phyloP scores from a whole-genome alignment of 2,113 vertebrate species.

The Albula goreensis region DNA sequence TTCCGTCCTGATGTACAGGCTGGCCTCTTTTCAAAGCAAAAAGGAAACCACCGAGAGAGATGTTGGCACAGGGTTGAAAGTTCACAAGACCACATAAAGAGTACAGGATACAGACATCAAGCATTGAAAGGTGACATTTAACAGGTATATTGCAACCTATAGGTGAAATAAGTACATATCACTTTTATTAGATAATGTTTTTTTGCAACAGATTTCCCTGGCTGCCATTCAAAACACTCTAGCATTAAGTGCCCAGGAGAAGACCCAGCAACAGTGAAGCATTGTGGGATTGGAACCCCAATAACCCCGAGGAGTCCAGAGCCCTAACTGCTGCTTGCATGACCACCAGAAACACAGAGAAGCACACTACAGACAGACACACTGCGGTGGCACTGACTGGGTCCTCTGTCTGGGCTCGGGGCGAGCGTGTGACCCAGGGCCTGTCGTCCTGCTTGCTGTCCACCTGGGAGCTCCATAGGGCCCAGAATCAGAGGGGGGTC shows the following conservation, averaged over 20 bases:
- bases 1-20: conserved; percentile 47
- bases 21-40: conserved; percentile 43
- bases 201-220: background rate
- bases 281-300: background rate
- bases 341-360: background rate
- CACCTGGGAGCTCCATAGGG: conserved; percentile 52
- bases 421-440: conserved; percentile 38
- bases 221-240: background rate
- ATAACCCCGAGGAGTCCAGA: background rate
- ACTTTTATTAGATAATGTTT: too few species aligned
- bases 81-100: too few species aligned
- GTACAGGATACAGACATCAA: background rate
- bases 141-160: too few species aligned
- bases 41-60: background rate
- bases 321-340: conserved; percentile 27
- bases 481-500: conserved; percentile 31
- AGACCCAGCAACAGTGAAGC: background rate
- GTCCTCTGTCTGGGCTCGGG: conserved; percentile 15
- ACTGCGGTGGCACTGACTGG: conserved; percentile 17
- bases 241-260: background rate
- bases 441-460: conserved; percentile 44
- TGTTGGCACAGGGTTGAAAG: background rate
- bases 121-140: background rate
- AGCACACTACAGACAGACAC: background rate
- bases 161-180: too few species aligned